Base-by-base conservation (phyloP, 1,140 invertebrate species). In the Battus philenor region DNA sequence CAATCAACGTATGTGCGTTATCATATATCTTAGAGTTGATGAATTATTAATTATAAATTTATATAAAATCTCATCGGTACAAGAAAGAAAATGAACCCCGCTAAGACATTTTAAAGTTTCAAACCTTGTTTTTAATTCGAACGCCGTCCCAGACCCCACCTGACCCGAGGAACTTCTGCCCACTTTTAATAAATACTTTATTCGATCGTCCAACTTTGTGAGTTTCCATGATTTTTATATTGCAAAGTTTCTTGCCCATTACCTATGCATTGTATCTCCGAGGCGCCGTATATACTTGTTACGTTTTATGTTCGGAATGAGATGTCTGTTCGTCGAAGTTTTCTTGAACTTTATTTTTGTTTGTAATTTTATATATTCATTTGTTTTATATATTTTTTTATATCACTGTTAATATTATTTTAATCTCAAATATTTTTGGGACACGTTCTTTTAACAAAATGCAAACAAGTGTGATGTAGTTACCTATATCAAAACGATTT, bases 181-280 rank as follows among this genome's bases (percentile, higher is more conserved):
- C 53, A 58, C 53, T 75, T 77, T 68, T 61, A 75, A 78, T 78
- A 68, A 78, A 78, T 78, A 71, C 63, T 78, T 78, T 66, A 75
- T 78, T 67, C 68, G 38, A 67, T 66, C 57, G 55, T 15, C 32
- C 31, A 73, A 78, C 51, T 75, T 75, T 43, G 22, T 36, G 55
- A 58, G 61, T 67, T 67, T 65, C 57, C 74, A 78, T 78, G 74
- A 78, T 78, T 78, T 76, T 78, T 78, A 78, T 78, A 74, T 72
- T 58, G 64, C 68, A 34, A 72, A 76, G 59, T 71, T 74, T 62
- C 18, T 26, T 31, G 26, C 26, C 45, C 69, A 74, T 77, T 77
- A 74, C 60, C 67, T 69, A 75, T 78, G 67, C 74, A 69, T 71
- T 78, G 68, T 71, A 58, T 65, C 50, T 32, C 39, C 15, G 48